Percentiles rank a stretch among this genome's conserved stretches.
These are phyloP conservation scores for Astropecten irregularis DNA, from an alignment of 53 echinoderm and acorn worm species.

Conservation along the genomic window DNA sequence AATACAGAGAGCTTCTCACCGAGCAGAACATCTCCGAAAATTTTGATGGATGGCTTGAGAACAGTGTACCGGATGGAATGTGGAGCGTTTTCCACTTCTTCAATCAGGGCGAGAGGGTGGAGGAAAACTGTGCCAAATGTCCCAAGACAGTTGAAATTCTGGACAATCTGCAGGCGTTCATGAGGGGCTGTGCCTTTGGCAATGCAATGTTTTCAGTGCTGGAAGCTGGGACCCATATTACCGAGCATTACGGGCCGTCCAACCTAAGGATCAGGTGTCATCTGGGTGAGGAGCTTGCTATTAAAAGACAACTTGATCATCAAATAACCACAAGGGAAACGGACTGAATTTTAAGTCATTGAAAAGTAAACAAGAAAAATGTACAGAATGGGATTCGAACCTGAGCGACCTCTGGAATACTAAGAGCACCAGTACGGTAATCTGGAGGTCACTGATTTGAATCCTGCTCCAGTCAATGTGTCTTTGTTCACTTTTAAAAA, in stretches of 20 bases:
- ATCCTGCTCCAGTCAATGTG: too few species aligned
- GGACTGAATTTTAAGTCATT: too few species aligned
- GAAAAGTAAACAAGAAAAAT: too few species aligned
- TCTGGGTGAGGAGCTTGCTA: slow-evolving; percentile 76
- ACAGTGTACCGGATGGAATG: slow-evolving; percentile 69
- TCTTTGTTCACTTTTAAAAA: too few species aligned
- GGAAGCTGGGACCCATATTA: slow-evolving; percentile 86
- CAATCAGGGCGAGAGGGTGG: slow-evolving; percentile 76
- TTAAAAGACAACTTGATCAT: too few species aligned
- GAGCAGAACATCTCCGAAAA: slow-evolving; percentile 35
- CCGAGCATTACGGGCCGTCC: slow-evolving; percentile 87
- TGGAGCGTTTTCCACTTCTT: slow-evolving; percentile 87
- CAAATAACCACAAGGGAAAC: too few species aligned
- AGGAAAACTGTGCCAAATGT: slow-evolving; percentile 71
- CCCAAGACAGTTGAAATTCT: slow-evolving; percentile 60
- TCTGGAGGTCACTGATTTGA: too few species aligned
- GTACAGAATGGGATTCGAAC: too few species aligned
- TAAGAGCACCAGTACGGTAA: too few species aligned
- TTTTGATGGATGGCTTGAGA: slow-evolving; percentile 72
- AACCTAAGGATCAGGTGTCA: slow-evolving; percentile 88
- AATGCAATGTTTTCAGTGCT: slow-evolving; percentile 92
- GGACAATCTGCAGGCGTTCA: slow-evolving; percentile 45
- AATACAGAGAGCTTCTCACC: slow-evolving; percentile 28
- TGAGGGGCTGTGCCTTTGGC: slow-evolving; percentile 77
- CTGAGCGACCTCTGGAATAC: too few species aligned